Conservation (phyloP, 1,140 invertebrate genomes). For the Pomacea maculata region DNA sequence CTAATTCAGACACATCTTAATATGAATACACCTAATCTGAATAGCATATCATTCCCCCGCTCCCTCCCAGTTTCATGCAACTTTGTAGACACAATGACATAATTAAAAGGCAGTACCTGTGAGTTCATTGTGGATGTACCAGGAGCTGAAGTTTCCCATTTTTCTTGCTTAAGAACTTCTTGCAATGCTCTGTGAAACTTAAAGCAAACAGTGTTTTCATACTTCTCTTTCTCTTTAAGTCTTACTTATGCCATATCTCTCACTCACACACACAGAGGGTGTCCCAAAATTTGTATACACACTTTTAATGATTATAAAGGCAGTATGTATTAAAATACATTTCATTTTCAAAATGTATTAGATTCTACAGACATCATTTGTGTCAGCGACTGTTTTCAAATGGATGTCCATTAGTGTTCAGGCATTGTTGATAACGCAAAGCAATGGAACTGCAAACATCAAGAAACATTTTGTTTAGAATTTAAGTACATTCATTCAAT, state of each 20-base stretch:
- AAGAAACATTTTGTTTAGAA: no score
- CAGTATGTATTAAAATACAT: no score
- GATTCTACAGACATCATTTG: no score
- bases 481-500: no score
- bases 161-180: slow-evolving; percentile 32
- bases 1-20: background rate
- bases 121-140: background rate
- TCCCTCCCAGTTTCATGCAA: background rate
- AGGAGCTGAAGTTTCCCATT: slow-evolving; percentile 24
- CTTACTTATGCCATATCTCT: background rate
- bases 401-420: no score
- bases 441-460: no score
- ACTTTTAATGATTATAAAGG: no score
- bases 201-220: background rate
- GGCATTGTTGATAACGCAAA: no score
- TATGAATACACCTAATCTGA: background rate
- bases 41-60: no score
- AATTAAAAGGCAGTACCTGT: background rate
- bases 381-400: no score
- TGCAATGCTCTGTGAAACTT: slow-evolving; percentile 32
- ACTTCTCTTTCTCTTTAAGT: background rate
- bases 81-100: slow-evolving; percentile 5
- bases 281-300: no score
- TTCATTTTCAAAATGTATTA: no score
- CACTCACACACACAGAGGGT: background rate